These are phyloP conservation scores for Glyphotaelius pellucidus DNA, from an alignment of 2,888 invertebrate species.

Conservation along the genomic window DNA sequence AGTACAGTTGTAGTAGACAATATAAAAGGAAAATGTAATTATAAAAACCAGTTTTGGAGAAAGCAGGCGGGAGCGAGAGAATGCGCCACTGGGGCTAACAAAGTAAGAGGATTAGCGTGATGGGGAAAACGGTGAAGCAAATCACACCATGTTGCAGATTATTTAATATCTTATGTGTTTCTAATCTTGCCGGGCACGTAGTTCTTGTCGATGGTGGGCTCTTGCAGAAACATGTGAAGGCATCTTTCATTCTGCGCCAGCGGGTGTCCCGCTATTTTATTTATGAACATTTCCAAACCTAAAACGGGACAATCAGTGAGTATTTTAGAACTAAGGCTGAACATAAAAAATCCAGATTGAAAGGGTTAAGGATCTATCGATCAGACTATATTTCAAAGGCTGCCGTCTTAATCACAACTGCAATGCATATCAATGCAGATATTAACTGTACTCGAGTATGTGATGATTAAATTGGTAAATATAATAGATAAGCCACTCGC, in stretches of 20 bases:
- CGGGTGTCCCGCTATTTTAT: slow-evolving; percentile 99
- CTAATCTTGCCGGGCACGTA: slow-evolving; percentile 99
- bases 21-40: not conserved
- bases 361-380: not conserved
- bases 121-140: slow-evolving; percentile 6
- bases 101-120: not conserved
- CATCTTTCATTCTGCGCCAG: slow-evolving; percentile 99
- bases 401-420: not conserved
- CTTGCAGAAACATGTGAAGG: slow-evolving; percentile 99
- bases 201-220: slow-evolving; percentile 98
- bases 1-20: not conserved
- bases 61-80: too few relatives aligned
- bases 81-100: not conserved
- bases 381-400: not conserved
- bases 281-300: slow-evolving; percentile 97
- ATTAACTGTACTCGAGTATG: too few relatives aligned
- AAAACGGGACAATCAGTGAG: slow-evolving; percentile 68
- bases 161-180: slow-evolving; percentile 86
- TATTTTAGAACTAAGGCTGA: not conserved
- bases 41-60: not conserved
- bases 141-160: slow-evolving; percentile 15
- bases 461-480: too few relatives aligned
- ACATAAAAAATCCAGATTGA: not conserved
- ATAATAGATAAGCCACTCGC: too few relatives aligned
- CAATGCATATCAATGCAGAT: too few relatives aligned